Percentiles rank a stretch among this genome's conserved stretches.
Evolutionary conservation across 2,113 vertebrate genomes (phyloP).

Genomic region (Entomyzon cyanotis): DNA sequence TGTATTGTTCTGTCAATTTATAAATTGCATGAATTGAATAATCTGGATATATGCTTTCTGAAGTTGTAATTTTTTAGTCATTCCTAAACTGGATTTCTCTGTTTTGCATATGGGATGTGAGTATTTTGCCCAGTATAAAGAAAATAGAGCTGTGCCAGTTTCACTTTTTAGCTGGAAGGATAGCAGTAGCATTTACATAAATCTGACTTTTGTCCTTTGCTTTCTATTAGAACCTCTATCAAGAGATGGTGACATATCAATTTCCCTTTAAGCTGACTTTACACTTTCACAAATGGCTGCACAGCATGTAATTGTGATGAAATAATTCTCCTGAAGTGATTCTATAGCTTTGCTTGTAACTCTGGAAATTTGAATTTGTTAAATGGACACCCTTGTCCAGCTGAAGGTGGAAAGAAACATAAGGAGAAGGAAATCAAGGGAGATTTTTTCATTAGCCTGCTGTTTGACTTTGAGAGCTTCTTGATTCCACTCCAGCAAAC

Average conservation of each 20-base stretch:
- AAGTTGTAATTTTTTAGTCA: not conserved
- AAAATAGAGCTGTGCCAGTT: not conserved
- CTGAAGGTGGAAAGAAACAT: slow-evolving; percentile 10
- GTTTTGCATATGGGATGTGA: not conserved
- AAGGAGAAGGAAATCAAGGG: not conserved
- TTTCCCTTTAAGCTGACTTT: slow-evolving; percentile 69
- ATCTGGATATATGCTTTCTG: not conserved
- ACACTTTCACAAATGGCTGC: slow-evolving; percentile 72
- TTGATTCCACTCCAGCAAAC: not conserved
- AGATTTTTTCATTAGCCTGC: not conserved
- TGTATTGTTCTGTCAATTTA: not conserved
- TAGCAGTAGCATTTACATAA: slow-evolving; percentile 65
- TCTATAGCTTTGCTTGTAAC: slow-evolving; percentile 1
- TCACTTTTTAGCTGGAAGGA: slow-evolving; percentile 39
- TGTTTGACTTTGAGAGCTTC: not conserved
- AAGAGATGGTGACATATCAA: slow-evolving; percentile 68
- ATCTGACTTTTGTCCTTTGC: slow-evolving; percentile 61
- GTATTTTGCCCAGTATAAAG: not conserved
- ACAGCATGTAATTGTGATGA: slow-evolving; percentile 71
- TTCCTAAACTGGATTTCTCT: not conserved
- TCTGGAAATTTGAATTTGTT: slow-evolving; percentile 20
- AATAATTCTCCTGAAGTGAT: slow-evolving; percentile 63
- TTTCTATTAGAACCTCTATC: slow-evolving; percentile 57
- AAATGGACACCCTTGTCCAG: not conserved
- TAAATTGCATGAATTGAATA: not conserved